phyloP scores from a whole-genome alignment of 2,888 invertebrate species.

The Schrankia costaestrigalis region DNA sequence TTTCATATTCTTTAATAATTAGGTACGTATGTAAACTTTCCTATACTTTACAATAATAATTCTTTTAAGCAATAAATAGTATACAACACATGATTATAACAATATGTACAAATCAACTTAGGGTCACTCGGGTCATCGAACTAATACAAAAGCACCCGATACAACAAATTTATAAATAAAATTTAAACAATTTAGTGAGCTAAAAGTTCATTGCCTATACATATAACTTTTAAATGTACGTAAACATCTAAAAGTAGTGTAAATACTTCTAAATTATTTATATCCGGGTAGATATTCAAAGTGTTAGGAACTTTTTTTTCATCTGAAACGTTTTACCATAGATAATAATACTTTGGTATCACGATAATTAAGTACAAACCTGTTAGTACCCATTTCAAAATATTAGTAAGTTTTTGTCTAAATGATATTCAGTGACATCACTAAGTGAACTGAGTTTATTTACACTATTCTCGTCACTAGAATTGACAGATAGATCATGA shows the following conservation, averaged over 20 bases:
- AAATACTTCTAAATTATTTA: conserved; percentile 25
- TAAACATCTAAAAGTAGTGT: conserved; percentile 16
- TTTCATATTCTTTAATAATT: conserved; percentile 39
- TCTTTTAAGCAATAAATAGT: conserved; percentile 66
- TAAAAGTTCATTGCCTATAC: conserved; percentile 18
- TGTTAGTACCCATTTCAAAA: conserved; percentile 16
- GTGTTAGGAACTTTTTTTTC: conserved; percentile 60
- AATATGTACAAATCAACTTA: conserved; percentile 57
- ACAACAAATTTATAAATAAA: conserved; percentile 22
- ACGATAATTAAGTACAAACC: conserved; percentile 22
- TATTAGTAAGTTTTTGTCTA: conserved; percentile 7
- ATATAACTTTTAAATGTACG: conserved; percentile 19
- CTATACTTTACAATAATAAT: conserved; percentile 49
- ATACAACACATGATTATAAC: conserved; percentile 55
- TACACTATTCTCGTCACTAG: conserved; percentile 5
- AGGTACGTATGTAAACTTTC: conserved; percentile 57
- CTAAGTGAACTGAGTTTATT: not conserved
- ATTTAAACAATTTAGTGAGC: conserved; percentile 20
- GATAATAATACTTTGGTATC: conserved; percentile 59
- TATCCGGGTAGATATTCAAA: conserved; percentile 26
- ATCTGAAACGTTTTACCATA: conserved; percentile 41
- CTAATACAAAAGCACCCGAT: conserved; percentile 20
- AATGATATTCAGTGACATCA: not conserved
- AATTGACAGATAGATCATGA: conserved; percentile 9
- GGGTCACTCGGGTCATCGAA: conserved; percentile 16